Evolutionary conservation across 2,888 invertebrate genomes (phyloP).

Genomic region (Nemapogon koenigi): DNA sequence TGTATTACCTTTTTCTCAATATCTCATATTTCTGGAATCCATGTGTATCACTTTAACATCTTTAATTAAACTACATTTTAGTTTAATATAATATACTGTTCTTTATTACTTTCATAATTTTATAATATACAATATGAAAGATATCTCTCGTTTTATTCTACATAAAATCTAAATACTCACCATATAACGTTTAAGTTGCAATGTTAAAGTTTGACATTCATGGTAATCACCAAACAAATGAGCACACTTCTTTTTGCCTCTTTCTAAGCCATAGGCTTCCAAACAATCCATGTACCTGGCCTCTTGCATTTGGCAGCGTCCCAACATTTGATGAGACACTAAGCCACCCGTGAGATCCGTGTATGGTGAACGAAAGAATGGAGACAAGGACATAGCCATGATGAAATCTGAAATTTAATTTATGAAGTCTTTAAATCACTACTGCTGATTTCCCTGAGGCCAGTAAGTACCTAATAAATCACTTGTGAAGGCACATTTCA

Average conservation of each 20-base stretch:
- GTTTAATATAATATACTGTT: too few relatives aligned
- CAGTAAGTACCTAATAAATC: too few relatives aligned
- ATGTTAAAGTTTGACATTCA: constrained; percentile 70
- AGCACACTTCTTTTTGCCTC: constrained; percentile 68
- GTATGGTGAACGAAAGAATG: constrained; percentile 72
- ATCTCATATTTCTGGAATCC: background rate
- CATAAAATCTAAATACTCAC: constrained; percentile 38
- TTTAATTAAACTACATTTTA: too few relatives aligned
- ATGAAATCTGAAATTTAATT: constrained; percentile 2
- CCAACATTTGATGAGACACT: constrained; percentile 69
- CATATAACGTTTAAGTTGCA: constrained; percentile 66
- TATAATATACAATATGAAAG: too few relatives aligned
- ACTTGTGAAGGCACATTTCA: too few relatives aligned
- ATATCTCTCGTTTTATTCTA: too few relatives aligned
- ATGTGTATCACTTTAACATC: background rate
- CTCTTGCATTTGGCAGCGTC: constrained; percentile 72
- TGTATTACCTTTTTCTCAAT: background rate
- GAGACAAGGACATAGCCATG: constrained; percentile 74
- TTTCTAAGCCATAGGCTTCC: constrained; percentile 80
- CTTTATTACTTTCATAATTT: too few relatives aligned
- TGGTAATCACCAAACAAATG: constrained; percentile 70
- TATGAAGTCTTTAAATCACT: background rate
- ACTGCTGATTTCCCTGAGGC: too few relatives aligned
- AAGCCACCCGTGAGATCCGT: constrained; percentile 74
- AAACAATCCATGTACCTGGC: constrained; percentile 76